These are phyloP conservation scores for Saccostrea glomerata DNA, from an alignment of 1,140 invertebrate species.

Conservation along the genomic window DNA sequence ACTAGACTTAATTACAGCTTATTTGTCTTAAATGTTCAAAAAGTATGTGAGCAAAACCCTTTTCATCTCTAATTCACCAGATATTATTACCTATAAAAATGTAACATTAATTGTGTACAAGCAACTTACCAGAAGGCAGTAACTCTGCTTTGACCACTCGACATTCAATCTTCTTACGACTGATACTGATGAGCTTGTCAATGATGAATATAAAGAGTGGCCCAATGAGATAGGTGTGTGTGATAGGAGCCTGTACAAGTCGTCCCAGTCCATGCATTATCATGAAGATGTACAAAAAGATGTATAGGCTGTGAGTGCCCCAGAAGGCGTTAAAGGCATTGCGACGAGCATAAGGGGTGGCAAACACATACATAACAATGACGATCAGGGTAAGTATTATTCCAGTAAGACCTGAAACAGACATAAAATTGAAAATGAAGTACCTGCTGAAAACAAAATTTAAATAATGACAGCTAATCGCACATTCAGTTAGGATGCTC, in stretches of 20 bases:
- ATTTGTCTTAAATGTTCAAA: background rate
- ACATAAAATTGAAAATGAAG: background rate
- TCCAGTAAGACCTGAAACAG: slow-evolving; percentile 89
- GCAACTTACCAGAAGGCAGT: slow-evolving; percentile 88
- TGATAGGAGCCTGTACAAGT: slow-evolving; percentile 87
- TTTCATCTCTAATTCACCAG: background rate
- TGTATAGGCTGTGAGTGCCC: slow-evolving; percentile 95
- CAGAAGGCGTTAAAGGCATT: slow-evolving; percentile 88
- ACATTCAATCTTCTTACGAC: slow-evolving; percentile 86
- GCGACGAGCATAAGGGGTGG: slow-evolving; percentile 94
- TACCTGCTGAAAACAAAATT: no score
- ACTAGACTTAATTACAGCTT: background rate
- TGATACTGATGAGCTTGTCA: slow-evolving; percentile 93
- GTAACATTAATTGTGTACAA: background rate
- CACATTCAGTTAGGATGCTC: no score
- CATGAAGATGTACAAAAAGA: slow-evolving; percentile 92
- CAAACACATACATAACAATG: slow-evolving; percentile 98
- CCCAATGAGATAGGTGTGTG: slow-evolving; percentile 97
- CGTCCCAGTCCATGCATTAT: slow-evolving; percentile 92
- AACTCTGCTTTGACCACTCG: slow-evolving; percentile 98
- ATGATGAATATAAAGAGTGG: slow-evolving; percentile 93
- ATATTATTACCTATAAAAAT: background rate
- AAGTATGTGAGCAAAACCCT: background rate
- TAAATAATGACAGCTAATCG: no score
- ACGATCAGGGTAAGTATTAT: slow-evolving; percentile 94